These are phyloP conservation scores for Dendrolimus punctatus DNA, from an alignment of 1,140 invertebrate species.

Conservation along the genomic window DNA sequence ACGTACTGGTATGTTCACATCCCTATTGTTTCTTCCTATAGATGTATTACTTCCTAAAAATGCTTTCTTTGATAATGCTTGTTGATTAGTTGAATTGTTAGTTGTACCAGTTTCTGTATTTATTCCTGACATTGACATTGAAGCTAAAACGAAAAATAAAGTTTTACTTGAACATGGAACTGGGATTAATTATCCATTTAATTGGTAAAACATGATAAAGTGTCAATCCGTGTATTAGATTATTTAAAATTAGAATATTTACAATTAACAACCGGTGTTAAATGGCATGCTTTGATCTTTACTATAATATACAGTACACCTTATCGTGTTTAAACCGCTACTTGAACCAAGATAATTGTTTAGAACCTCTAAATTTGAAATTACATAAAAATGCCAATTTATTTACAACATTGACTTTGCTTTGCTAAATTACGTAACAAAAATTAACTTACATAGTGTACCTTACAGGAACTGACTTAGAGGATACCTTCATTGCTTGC, in stretches of 20 bases:
- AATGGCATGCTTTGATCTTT: conserved; percentile 34
- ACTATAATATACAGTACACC: conserved; percentile 24
- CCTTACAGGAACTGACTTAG: conserved; percentile 57
- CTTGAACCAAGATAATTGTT: conserved; percentile 18
- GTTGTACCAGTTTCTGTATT: conserved; percentile 53
- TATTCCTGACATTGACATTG: conserved; percentile 69
- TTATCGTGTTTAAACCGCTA: conserved; percentile 55
- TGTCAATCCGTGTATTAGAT: conserved; percentile 35
- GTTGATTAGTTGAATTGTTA: conserved; percentile 57
- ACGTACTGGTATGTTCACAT: conserved; percentile 65
- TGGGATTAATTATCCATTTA: too few relatives aligned
- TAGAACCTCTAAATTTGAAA: conserved; percentile 6
- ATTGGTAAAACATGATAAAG: conserved; percentile 53
- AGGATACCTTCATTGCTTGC: conserved; percentile 64
- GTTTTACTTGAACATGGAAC: too few relatives aligned
- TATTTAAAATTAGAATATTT: conserved; percentile 33
- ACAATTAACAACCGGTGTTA: conserved; percentile 31
- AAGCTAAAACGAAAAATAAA: conserved; percentile 44
- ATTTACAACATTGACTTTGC: conserved; percentile 56
- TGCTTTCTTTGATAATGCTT: conserved; percentile 64
- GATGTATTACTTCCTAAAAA: conserved; percentile 68
- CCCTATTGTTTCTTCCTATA: conserved; percentile 56
- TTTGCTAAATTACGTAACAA: conserved; percentile 51
- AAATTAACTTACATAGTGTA: conserved; percentile 65
- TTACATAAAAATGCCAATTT: conserved; percentile 46